Conservation (phyloP, 53 echinoderm and acorn worm species). For the Hippasteria phrygiana region DNA sequence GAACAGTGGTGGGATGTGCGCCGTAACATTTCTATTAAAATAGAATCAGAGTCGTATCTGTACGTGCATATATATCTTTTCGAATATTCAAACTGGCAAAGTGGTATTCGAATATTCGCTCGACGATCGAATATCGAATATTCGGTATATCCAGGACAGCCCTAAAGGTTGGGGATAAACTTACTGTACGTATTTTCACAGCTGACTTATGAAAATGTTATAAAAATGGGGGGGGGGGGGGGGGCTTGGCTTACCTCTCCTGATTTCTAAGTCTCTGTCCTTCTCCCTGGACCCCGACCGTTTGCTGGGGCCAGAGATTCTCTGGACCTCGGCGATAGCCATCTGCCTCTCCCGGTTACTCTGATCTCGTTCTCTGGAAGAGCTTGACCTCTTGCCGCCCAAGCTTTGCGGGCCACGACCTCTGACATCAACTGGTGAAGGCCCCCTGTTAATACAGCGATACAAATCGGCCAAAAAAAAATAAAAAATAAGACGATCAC, state of each 20-base stretch:
- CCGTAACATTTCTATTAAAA: too few species aligned
- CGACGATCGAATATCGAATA: too few species aligned
- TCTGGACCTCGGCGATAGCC: constrained; percentile 83
- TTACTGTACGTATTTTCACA: not conserved
- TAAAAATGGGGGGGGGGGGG: not conserved
- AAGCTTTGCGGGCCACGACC: constrained; percentile 50
- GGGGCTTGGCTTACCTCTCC: constrained; percentile 44
- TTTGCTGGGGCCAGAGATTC: constrained; percentile 57
- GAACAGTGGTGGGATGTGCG: too few species aligned
- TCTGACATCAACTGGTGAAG: constrained; percentile 10
- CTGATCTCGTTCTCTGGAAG: constrained; percentile 73
- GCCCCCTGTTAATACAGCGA: not conserved
- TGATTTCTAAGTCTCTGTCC: constrained; percentile 43
- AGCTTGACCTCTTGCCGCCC: constrained; percentile 69
- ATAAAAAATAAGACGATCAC: too few species aligned
- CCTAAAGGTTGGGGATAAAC: not conserved
- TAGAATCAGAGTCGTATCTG: too few species aligned
- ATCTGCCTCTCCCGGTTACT: constrained; percentile 75
- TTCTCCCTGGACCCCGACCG: constrained; percentile 65
- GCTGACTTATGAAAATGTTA: not conserved
- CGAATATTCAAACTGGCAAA: too few species aligned
- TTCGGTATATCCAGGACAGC: too few species aligned
- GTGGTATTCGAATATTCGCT: too few species aligned
- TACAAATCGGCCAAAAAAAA: too few species aligned
- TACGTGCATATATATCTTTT: too few species aligned